Evolutionary conservation across 1,140 invertebrate genomes (phyloP), one percentile per base, ranked within the genome.

Genomic region (Trichogramma pretiosum): DNA sequence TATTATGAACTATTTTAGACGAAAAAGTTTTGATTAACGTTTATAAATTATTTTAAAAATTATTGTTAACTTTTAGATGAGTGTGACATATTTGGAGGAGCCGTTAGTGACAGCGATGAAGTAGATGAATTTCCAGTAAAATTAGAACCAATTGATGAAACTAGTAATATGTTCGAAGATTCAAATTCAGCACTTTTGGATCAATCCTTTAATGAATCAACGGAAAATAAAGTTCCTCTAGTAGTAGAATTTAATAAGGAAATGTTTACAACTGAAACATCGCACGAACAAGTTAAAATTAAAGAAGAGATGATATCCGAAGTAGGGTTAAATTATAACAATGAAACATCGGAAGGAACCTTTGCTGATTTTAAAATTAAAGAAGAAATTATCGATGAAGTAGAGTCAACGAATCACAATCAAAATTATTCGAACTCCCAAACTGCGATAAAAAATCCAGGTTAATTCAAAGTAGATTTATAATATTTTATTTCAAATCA

Each of bases 21-120:
- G n/a, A n/a, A n/a, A n/a, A n/a, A n/a, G n/a, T n/a, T n/a, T n/a
- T n/a, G n/a, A n/a, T n/a, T n/a, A n/a, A n/a, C n/a, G n/a, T n/a
- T n/a, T n/a, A n/a, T n/a, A n/a, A n/a, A n/a, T n/a, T n/a, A n/a
- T n/a, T n/a, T n/a, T n/a, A n/a, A n/a, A n/a, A n/a, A n/a, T n/a
- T n/a, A n/a, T n/a, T n/a, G n/a, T n/a, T n/a, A n/a, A n/a, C n/a
- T 70, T 63, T 60, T 64, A 70, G 80, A 78, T 48, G 84, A 85
- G 58, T 82, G 86, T 57, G 87, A 93, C 57, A 88, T 93, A 63
- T 94, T 93, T 73, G 90, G 91, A 34, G 88, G 86, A 58, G 80
- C 82, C 30, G 79, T 92, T 0, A 91, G 87, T 63, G 87, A 89
- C 57, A 89, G 86, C 34, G 80, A 81, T 55, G 70, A 72, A 13